Base-by-base conservation (phyloP, 2,888 invertebrate species). In the Suillia variegata region DNA sequence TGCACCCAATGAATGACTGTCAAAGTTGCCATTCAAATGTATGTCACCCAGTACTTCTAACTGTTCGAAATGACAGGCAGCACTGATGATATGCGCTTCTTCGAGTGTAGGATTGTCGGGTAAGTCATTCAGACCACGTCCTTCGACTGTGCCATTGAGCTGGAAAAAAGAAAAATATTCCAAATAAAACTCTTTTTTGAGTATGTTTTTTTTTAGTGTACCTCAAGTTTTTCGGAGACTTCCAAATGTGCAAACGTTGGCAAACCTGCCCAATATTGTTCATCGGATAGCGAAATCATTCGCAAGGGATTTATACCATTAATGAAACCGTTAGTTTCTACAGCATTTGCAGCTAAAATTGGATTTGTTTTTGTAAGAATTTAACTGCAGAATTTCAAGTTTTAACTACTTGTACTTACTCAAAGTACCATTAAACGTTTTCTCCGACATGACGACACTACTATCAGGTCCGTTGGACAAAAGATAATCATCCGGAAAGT, bases 401-500 rank as follows among this genome's bases (percentile, higher is more conserved):
- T 10, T 38, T n/a, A 6, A 10, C 26, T 10, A 26, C 26, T 5
- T 26, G 26, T 10, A 4, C 69, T 55, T 66, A 79, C 77, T 65
- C 2, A 87, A 60, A 0, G 71, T 75, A 4, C 78, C 75, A 0
- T 64, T 65, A 58, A 88, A 87, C 31, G 65, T 71, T 71, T 87
- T 88, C 22, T 71, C 68, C 0, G 83, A 85, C 47, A 66, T 74
- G n/a, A 87, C 79, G 2, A 76, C 68, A 18, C 79, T 75, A 3
- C 70, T 66, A 12, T 67, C 50, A 6, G 70, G 69, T 12, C 76
- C 76, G 64, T 80, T 78, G 2, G 73, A 72, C 61, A 83, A 73
- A 3, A 87, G 70, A 63, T 82, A 88, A 31, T 85, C 85, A 10
- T 80, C 75, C 0, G 87, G 87, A 71, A 85, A 88, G 52, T 70